These are phyloP conservation scores for Yasuhikotakia modesta DNA, from an alignment of 2,797 vertebrate species.

Conservation along the genomic window DNA sequence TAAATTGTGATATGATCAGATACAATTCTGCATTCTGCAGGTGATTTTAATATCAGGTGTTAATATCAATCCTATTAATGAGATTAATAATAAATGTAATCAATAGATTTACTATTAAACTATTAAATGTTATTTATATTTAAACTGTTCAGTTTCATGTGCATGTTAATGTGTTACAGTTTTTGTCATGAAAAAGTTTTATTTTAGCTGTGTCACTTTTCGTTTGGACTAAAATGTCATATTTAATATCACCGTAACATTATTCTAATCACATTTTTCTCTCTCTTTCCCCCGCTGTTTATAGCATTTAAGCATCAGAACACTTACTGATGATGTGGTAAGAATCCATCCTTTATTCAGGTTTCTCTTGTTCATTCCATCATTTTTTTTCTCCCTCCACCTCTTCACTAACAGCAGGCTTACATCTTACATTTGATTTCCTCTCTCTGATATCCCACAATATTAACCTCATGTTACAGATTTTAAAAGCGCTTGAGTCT, in stretches of 20 bases:
- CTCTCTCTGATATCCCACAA: not conserved
- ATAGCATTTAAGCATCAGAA: conserved; percentile 92
- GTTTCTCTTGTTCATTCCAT: not conserved
- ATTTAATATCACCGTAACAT: not conserved
- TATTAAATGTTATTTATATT: too few relatives aligned
- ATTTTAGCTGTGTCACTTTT: not conserved
- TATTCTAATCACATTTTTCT: conserved; percentile 53
- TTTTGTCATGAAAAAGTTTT: conserved; percentile 6
- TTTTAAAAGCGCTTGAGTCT: not conserved
- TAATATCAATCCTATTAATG: too few relatives aligned
- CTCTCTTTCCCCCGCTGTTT: conserved; percentile 72
- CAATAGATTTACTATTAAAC: too few relatives aligned
- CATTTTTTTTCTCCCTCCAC: conserved; percentile 2
- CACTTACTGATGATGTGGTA: conserved; percentile 96
- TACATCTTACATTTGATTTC: not conserved
- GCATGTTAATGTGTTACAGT: not conserved
- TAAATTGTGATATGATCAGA: too few relatives aligned
- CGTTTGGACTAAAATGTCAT: conserved; percentile 2
- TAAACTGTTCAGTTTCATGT: too few relatives aligned
- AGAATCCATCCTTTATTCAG: conserved; percentile 66
- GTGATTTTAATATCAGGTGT: too few relatives aligned
- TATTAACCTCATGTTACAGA: not conserved
- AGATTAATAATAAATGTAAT: too few relatives aligned
- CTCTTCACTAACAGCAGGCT: conserved; percentile 4
- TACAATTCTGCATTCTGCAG: too few relatives aligned